Evolutionary conservation across 2,888 invertebrate species (phyloP).

Genomic region (Drosophila neutralis): DNA sequence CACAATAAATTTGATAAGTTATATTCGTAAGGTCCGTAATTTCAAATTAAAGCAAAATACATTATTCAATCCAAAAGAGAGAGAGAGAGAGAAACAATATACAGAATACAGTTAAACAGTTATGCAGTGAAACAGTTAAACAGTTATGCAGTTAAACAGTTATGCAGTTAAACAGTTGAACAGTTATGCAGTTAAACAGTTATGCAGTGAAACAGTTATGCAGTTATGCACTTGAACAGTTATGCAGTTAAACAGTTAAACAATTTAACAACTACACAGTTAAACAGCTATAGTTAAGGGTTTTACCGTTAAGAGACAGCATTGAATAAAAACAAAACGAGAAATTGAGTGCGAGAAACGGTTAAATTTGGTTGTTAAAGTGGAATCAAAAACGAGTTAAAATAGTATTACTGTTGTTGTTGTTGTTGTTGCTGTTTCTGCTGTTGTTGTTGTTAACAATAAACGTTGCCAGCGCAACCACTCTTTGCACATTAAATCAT

Average conservation of each 20-base stretch:
- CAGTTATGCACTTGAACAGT: constrained; percentile 7
- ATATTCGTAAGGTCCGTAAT: constrained; percentile 49
- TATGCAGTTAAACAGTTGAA: background rate
- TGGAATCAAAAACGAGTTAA: constrained; percentile 14
- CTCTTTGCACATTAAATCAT: constrained; percentile 40
- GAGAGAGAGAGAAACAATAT: constrained; percentile 33
- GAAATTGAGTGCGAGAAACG: constrained; percentile 9
- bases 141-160: constrained; percentile 9
- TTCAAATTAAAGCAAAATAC: constrained; percentile 58
- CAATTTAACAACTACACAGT: background rate
- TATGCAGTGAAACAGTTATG: constrained; percentile 10
- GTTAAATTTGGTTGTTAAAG: too few relatives aligned
- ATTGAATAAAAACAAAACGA: constrained; percentile 21
- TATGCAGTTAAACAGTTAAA: constrained; percentile 7
- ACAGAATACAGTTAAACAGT: constrained; percentile 38
- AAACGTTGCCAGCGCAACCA: constrained; percentile 16
- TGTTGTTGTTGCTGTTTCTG: background rate
- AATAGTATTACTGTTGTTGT: background rate
- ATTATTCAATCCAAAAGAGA: constrained; percentile 30
- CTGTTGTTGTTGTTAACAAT: constrained; percentile 17
- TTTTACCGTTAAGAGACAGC: constrained; percentile 3
- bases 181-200: too few relatives aligned
- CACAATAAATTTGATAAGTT: constrained; percentile 66
- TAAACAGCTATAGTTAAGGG: background rate
- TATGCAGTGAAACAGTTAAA: constrained; percentile 12